These are phyloP conservation scores for Machimus atricapillus DNA, from an alignment of 2,888 invertebrate genomes.

Conservation along the genomic window DNA sequence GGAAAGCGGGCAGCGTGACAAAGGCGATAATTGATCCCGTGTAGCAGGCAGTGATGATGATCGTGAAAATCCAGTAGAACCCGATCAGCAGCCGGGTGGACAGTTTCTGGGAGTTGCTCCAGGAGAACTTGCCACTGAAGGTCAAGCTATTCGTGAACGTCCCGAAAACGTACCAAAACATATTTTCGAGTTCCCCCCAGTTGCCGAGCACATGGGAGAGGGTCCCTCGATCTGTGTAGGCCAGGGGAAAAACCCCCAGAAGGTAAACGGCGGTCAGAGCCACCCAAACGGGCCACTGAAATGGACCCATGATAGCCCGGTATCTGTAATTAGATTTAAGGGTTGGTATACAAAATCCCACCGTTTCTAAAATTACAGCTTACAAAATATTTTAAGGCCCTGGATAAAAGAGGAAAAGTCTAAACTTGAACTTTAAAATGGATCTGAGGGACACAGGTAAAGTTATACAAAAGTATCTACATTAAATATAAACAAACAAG, in stretches of 20 bases:
- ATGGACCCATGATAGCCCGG: constrained; percentile 83
- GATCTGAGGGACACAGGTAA: too few relatives aligned
- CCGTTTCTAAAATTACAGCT: too few relatives aligned
- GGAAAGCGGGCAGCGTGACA: constrained; percentile 79
- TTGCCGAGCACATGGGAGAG: constrained; percentile 71
- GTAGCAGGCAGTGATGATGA: constrained; percentile 83
- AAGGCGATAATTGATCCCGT: constrained; percentile 86
- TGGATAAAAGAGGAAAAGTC: too few relatives aligned
- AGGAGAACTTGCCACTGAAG: constrained; percentile 73
- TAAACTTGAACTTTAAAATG: too few relatives aligned
- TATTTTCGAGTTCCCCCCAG: constrained; percentile 78
- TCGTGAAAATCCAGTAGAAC: constrained; percentile 84
- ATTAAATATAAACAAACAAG: too few relatives aligned
- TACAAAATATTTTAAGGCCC: too few relatives aligned
- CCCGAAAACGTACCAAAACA: constrained; percentile 89
- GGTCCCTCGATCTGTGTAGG: constrained; percentile 76
- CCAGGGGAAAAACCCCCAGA: constrained; percentile 76
- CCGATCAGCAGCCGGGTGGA: constrained; percentile 78
- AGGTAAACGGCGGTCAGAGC: constrained; percentile 75
- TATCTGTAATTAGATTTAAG: constrained; percentile 65
- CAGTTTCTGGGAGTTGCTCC: constrained; percentile 73
- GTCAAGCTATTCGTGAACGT: constrained; percentile 84
- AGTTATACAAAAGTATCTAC: too few relatives aligned
- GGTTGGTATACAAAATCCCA: too few relatives aligned
- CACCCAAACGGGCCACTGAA: constrained; percentile 83